A percentile compares a stretch with the other conserved stretches of the same genome.
phyloP scores from a whole-genome alignment of 2,888 invertebrate genomes.

The Chymomyza fuscimana region DNA sequence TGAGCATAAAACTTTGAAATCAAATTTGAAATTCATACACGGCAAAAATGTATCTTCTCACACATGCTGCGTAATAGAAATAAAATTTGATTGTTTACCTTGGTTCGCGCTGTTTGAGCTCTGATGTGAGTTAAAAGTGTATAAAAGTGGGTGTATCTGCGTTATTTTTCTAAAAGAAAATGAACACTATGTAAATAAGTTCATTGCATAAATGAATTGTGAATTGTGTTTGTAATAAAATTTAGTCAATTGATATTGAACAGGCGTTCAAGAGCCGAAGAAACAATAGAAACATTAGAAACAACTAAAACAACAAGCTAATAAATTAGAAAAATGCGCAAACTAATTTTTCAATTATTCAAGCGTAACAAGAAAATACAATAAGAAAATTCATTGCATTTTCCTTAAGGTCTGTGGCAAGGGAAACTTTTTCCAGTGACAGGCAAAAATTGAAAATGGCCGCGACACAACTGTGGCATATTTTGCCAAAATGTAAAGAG shows the following conservation, averaged over 20 bases:
- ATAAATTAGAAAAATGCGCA: conserved; percentile 43
- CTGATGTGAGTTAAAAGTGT: no score
- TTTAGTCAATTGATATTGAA: conserved; percentile 25
- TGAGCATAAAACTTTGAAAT: conserved; percentile 44
- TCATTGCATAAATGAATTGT: not conserved
- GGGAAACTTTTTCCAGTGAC: conserved; percentile 35
- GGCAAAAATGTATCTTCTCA: not conserved
- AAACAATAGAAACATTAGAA: conserved; percentile 18
- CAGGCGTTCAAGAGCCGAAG: not conserved
- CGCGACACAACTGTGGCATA: conserved; percentile 9
- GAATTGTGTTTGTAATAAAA: conserved; percentile 9
- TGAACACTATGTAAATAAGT: not conserved
- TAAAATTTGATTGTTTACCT: conserved; percentile 54
- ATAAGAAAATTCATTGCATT: conserved; percentile 40
- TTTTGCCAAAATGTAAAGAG: no score
- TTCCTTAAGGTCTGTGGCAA: conserved; percentile 1
- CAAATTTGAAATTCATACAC: conserved; percentile 9
- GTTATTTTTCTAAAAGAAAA: not conserved
- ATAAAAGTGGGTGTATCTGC: not conserved
- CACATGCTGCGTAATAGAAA: conserved; percentile 19
- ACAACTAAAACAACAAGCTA: conserved; percentile 17
- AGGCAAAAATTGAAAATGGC: not conserved
- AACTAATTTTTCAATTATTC: conserved; percentile 13
- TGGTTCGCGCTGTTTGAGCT: conserved; percentile 25
- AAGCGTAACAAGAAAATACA: conserved; percentile 19